Evolutionary conservation across 2,888 invertebrate genomes (phyloP), one percentile per base, ranked within the genome.

Genomic region (Mycogona germanica): DNA sequence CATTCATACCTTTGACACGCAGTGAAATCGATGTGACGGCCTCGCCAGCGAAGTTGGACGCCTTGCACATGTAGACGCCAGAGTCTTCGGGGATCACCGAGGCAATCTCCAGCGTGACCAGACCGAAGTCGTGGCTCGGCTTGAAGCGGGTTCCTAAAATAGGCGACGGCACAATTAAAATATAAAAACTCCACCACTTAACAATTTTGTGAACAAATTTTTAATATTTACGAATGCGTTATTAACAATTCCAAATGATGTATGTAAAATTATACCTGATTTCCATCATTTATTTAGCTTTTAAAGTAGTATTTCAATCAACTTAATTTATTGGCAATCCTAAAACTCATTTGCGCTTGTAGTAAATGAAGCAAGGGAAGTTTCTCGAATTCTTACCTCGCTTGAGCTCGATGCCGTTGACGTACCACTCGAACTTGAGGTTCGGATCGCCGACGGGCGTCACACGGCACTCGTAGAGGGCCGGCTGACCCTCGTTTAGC

Each of bases 361-460:
- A 35, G 14, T 35, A 35, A 12, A 44, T 21, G 19, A 25, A 25
- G 12, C n/a, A n/a, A n/a, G n/a, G n/a, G n/a, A n/a, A n/a, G n/a
- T n/a, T n/a, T n/a, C n/a, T n/a, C 35, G 9, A 35, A 17, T 6
- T 64, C 75, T 68, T 72, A 79, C 91, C 91, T 80, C 88, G 82
- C 73, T 89, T 85, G 46, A 96, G 76, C 71, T 91, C 91, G 4
- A 89, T 81, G 51, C 91, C 93, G 68, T 96, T 93, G 60, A 91
- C 84, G 71, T 84, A 95, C 96, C 96, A 96, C 73, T 93, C 89
- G 64, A 92, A 92, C 64, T 84, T 78, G 65, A 96, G 76, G 62
- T 82, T 87, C 2, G 93, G 82, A 71, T 97, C 97, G 6, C 95
- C 93, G 53, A 95, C 87, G 9, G 92, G 92, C 38, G 89, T 87